A percentile compares a stretch with the other conserved stretches of the same genome.
phyloP scores from a whole-genome alignment of 2,113 vertebrate genomes.

The human (Homo sapiens) region DNA sequence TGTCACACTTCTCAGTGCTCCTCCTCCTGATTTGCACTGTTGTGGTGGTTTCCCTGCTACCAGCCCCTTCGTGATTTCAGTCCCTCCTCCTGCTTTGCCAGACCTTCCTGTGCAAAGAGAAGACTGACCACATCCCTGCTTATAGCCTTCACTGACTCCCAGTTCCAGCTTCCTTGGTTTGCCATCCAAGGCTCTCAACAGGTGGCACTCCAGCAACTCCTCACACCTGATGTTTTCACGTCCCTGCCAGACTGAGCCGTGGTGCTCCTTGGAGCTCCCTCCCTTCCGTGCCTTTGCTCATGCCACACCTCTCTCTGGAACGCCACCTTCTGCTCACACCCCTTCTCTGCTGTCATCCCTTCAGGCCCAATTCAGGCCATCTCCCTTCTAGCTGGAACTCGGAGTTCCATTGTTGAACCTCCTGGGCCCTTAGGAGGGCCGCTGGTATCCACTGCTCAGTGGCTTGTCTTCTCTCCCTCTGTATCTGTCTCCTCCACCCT shows the following conservation, averaged over 20 bases:
- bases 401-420: neutral
- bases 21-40: neutral
- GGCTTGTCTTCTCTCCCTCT: no score
- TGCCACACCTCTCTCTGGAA: no score
- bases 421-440: neutral
- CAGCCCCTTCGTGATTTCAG: neutral
- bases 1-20: neutral
- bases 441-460: no score
- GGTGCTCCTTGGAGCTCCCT: neutral
- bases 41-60: neutral
- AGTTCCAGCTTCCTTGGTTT: neutral
- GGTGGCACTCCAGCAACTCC: neutral
- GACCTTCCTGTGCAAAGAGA: neutral
- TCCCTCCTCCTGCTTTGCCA: neutral
- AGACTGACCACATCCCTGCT: neutral
- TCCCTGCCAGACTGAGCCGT: neutral
- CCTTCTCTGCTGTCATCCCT: neutral
- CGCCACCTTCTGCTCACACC: no score
- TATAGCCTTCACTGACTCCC: neutral
- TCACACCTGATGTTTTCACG: neutral
- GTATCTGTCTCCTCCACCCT: no score
- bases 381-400: neutral
- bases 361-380: neutral
- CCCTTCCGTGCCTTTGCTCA: neutral
- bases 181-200: neutral